Evolutionary conservation across 1,140 invertebrate species (phyloP), one percentile per base, ranked within the genome.

Genomic region (Aplysia californica): DNA sequence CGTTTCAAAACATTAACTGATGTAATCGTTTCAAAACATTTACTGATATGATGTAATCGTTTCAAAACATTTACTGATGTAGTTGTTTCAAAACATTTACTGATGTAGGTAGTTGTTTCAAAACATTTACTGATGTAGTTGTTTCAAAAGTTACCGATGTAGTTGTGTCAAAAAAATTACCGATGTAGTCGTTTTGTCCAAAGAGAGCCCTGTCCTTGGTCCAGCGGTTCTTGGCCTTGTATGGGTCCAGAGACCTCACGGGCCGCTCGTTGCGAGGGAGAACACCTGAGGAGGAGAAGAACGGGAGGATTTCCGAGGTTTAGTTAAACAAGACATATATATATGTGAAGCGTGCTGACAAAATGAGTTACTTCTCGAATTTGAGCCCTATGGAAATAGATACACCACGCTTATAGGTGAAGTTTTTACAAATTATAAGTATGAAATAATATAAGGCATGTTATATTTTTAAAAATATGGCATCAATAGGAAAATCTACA

Each of bases 101-200:
- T 1, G 35, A 35, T 23, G n/a, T 44, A 6, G 20, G 23, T n/a
- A 35, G 39, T 3, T 44, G 0, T 10, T 36, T 78, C 73, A 15
- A 0, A 15, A 58, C 20, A 59, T 33, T 4, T 1, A 31, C 3
- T 21, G 5, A 58, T n/a, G 36, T 23, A 21, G 5, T 15, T n/a
- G 3, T 58, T 36, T 2, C 31, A 18, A 3, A 39, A 74, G 6
- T 61, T 0, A 21, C 18, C 1, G 35, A 35, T 23, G n/a, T 44
- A 6, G 20, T n/a, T n/a, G n/a, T n/a, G n/a, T n/a, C n/a, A n/a
- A n/a, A n/a, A n/a, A n/a, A n/a, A n/a, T 73, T 79, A 90, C 90
- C 96, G 71, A 98, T 98, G 84, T 98, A 98, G 90, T 98, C 97
- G 91, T 98, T 98, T 87, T 98, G 96, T 1, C 97, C 97, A 91